Percentiles rank a stretch among this genome's conserved stretches.
Evolutionary conservation across 2,113 vertebrate species (phyloP).

Genomic region (Manacus vitellinus): DNA sequence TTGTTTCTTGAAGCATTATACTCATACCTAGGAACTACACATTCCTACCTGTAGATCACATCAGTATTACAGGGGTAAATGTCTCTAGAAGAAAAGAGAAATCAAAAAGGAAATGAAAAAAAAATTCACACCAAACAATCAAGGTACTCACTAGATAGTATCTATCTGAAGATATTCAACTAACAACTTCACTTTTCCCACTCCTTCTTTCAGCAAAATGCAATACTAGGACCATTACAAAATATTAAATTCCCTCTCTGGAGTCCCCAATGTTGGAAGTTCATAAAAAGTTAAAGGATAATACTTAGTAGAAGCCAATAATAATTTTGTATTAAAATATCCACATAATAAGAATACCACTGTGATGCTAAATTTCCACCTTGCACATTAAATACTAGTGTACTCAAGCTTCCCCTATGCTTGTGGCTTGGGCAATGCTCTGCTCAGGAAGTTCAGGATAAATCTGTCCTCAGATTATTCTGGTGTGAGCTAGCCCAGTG

Average conservation of each 20-base stretch:
- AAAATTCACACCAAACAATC: neutral
- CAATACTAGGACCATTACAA: slow-evolving; percentile 41
- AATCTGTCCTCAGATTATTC: neutral
- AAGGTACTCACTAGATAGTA: neutral
- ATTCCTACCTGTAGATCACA: neutral
- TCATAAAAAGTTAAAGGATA: slow-evolving; percentile 59
- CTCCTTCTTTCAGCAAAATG: slow-evolving; percentile 51
- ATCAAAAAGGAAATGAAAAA: neutral
- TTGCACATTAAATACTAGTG: slow-evolving; percentile 1
- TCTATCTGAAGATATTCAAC: slow-evolving; percentile 34
- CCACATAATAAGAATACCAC: slow-evolving; percentile 38
- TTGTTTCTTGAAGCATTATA: neutral
- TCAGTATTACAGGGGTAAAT: slow-evolving; percentile 1
- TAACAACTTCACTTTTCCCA: slow-evolving; percentile 42
- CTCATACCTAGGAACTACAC: neutral
- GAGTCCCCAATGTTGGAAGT: slow-evolving; percentile 57
- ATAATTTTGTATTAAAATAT: slow-evolving; percentile 69
- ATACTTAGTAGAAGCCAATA: slow-evolving; percentile 59
- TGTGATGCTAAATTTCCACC: slow-evolving; percentile 37
- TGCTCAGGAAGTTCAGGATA: neutral
- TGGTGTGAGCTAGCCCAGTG: neutral
- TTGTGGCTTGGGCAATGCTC: neutral
- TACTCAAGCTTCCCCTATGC: neutral
- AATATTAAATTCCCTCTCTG: slow-evolving; percentile 46
- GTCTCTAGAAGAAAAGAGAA: slow-evolving; percentile 12